phyloP scores from a whole-genome alignment of 2,888 invertebrate genomes.

The Lasioglossum zephyrum region DNA sequence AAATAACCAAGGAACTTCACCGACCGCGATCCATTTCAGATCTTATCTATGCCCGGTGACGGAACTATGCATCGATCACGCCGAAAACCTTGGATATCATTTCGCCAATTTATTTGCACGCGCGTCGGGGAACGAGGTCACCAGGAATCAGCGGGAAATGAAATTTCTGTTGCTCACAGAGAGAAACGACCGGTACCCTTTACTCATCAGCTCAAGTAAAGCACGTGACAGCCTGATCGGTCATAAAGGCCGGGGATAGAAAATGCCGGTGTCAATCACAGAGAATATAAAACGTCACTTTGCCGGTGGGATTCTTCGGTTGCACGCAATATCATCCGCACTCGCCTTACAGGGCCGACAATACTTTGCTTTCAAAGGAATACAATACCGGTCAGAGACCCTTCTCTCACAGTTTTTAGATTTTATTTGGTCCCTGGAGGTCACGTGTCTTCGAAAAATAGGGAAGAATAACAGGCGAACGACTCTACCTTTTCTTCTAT shows the following conservation, averaged over 20 bases:
- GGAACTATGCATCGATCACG: conserved; percentile 20
- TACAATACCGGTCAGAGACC: conserved; percentile 1
- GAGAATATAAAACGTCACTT: conserved; percentile 33
- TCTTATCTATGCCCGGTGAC: not conserved
- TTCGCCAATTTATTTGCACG: conserved; percentile 36
- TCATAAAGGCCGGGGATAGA: conserved; percentile 36
- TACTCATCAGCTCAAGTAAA: conserved; percentile 20
- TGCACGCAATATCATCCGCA: conserved; percentile 19
- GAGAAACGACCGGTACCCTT: conserved; percentile 22
- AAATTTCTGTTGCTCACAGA: conserved; percentile 33
- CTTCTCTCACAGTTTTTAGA: not conserved
- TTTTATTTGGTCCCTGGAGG: not conserved
- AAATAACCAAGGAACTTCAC: conserved; percentile 13
- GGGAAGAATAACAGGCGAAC: not conserved
- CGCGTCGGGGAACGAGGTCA: conserved; percentile 31
- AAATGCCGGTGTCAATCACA: conserved; percentile 46
- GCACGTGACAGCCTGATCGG: conserved; percentile 31
- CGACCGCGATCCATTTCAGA: conserved; percentile 16
- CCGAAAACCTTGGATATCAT: not conserved
- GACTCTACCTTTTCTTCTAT: not conserved
- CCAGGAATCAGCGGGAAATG: conserved; percentile 46
- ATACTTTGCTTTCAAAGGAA: conserved; percentile 24
- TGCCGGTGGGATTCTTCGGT: conserved; percentile 9
- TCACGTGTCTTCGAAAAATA: not conserved
- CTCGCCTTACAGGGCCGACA: not conserved